These are phyloP conservation scores for Fissipunctia ypsillon DNA, from an alignment of 2,888 invertebrate genomes.

Conservation along the genomic window DNA sequence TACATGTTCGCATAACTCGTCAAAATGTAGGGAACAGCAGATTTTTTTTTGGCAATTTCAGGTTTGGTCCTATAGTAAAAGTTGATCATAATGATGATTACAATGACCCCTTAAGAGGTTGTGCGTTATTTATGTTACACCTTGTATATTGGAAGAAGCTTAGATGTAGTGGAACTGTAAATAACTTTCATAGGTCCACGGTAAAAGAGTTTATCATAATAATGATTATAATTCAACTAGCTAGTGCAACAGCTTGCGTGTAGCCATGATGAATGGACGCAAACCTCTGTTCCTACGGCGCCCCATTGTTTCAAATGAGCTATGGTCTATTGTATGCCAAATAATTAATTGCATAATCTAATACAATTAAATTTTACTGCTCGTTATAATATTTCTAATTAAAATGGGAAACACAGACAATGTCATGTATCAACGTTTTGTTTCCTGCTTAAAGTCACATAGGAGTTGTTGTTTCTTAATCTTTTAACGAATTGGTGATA, in stretches of 20 bases:
- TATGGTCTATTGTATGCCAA: constrained; percentile 68
- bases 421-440: constrained; percentile 45
- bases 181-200: constrained; percentile 41
- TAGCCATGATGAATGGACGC: constrained; percentile 57
- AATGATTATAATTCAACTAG: constrained; percentile 54
- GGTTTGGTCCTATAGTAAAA: too few species aligned
- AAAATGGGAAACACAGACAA: constrained; percentile 47
- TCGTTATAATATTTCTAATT: constrained; percentile 50
- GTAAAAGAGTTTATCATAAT: constrained; percentile 51
- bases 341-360: constrained; percentile 69
- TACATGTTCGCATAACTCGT: too few species aligned
- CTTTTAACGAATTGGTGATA: constrained; percentile 7
- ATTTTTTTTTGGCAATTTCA: too few species aligned
- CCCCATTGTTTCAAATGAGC: constrained; percentile 70
- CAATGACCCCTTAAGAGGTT: too few species aligned
- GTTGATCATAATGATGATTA: too few species aligned
- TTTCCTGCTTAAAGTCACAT: constrained; percentile 32
- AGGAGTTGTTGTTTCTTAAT: constrained; percentile 1
- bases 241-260: constrained; percentile 40
- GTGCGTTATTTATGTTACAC: too few species aligned
- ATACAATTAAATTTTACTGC: constrained; percentile 44
- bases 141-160: constrained; percentile 4
- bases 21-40: too few species aligned
- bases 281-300: constrained; percentile 50
- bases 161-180: constrained; percentile 17